Conservation (phyloP, 2,888 invertebrate species). For the Mongoloraphidia duomilia region DNA sequence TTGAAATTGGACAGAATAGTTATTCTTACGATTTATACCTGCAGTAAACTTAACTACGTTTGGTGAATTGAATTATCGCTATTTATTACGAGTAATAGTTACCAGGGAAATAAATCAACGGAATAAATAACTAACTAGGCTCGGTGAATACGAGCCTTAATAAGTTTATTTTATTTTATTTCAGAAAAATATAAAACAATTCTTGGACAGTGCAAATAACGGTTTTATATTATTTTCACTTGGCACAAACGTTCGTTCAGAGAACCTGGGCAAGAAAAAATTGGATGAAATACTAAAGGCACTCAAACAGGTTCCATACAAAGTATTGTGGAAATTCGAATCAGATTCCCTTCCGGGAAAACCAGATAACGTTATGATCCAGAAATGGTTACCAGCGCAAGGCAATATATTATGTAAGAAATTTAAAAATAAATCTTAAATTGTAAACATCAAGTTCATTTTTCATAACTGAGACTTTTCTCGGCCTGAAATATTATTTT, state of each 20-base stretch:
- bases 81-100: no score
- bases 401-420: conserved; percentile 28
- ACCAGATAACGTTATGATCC: conserved; percentile 26
- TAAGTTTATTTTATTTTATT: background rate
- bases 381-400: conserved; percentile 31
- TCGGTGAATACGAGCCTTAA: no score
- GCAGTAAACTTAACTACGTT: no score
- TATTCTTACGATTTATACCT: no score
- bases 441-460: no score
- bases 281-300: conserved; percentile 23
- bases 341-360: conserved; percentile 22
- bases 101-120: no score
- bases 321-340: conserved; percentile 32
- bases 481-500: no score
- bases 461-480: no score
- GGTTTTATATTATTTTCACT: conserved; percentile 29
- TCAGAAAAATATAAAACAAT: conserved; percentile 23
- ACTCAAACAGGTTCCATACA: conserved; percentile 27
- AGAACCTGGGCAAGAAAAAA: conserved; percentile 22
- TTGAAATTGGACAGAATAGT: no score
- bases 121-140: no score
- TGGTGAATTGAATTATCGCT: no score
- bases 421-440: no score
- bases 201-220: conserved; percentile 23
- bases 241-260: conserved; percentile 28